Evolutionary conservation across 2,797 vertebrate species (phyloP).

Genomic region (Falco novaeseelandiae): DNA sequence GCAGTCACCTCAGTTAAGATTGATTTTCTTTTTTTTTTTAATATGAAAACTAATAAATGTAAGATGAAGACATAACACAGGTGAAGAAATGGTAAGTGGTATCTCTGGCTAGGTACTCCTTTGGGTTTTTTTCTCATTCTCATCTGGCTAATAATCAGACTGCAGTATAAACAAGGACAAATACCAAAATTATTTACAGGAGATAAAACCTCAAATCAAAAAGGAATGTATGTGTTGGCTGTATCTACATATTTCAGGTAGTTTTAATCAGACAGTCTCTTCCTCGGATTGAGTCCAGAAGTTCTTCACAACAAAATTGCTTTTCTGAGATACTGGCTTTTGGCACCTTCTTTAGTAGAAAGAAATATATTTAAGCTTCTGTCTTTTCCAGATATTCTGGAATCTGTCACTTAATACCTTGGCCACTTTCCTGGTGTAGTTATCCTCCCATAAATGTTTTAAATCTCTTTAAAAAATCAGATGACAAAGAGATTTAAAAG

Average conservation of each 20-base stretch:
- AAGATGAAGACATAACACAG: neutral
- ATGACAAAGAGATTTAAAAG: neutral
- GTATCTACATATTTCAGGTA: neutral
- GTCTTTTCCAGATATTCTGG: neutral
- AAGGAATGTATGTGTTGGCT: neutral
- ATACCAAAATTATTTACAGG: neutral
- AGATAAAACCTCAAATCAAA: neutral
- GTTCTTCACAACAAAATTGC: neutral
- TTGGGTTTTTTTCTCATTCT: neutral
- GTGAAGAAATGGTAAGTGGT: neutral
- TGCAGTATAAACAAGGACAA: neutral
- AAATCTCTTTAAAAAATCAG: neutral
- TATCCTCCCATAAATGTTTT: neutral
- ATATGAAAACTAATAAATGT: neutral
- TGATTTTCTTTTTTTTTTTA: neutral
- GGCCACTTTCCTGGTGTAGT: neutral
- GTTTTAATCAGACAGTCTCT: neutral
- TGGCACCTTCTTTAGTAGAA: neutral
- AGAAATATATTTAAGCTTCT: neutral
- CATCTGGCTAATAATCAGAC: neutral
- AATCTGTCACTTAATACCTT: neutral
- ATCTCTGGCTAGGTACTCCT: neutral
- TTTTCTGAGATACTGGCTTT: neutral
- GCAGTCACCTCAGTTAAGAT: neutral
- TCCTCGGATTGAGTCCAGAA: neutral